Percentiles rank a stretch among this genome's conserved stretches.
Conservation (phyloP, 1,140 invertebrate species). For the Eumeta japonica region DNA sequence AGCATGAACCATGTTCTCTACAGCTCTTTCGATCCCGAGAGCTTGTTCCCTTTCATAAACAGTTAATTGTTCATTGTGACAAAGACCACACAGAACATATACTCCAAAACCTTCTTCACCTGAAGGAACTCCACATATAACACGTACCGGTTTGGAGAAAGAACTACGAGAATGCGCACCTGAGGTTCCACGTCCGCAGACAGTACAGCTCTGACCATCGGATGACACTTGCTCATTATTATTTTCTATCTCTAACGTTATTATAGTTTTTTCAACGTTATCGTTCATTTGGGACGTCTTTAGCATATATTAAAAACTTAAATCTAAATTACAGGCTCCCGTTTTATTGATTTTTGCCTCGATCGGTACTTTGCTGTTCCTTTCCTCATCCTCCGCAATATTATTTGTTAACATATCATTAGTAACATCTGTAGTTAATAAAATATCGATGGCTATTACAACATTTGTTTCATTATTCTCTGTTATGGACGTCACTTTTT, state of each 20-base stretch:
- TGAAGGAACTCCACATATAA: slow-evolving; percentile 7
- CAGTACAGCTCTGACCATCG: slow-evolving; percentile 1
- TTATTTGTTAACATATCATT: background rate
- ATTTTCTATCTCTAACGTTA: background rate
- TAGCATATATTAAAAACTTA: too few relatives aligned
- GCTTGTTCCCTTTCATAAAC: slow-evolving; percentile 9
- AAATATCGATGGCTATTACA: slow-evolving; percentile 2
- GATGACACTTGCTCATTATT: background rate
- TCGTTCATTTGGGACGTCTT: too few relatives aligned
- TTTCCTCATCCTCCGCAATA: background rate
- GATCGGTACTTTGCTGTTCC: background rate
- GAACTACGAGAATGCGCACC: slow-evolving; percentile 8
- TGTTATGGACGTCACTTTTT: background rate
- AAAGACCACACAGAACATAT: slow-evolving; percentile 7
- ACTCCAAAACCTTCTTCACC: slow-evolving; percentile 10
- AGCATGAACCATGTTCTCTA: slow-evolving; percentile 10
- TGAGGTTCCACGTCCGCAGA: slow-evolving; percentile 4
- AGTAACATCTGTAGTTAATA: background rate
- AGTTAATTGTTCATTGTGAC: slow-evolving; percentile 7
- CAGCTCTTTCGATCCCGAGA: slow-evolving; percentile 10
- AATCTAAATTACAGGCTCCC: too few relatives aligned
- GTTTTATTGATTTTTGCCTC: too few relatives aligned
- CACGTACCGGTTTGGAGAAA: slow-evolving; percentile 8
- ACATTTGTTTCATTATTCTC: slow-evolving; percentile 5
- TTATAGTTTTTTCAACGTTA: background rate